Conservation (phyloP, 2,113 vertebrate species). For the Pelusios castaneus region DNA sequence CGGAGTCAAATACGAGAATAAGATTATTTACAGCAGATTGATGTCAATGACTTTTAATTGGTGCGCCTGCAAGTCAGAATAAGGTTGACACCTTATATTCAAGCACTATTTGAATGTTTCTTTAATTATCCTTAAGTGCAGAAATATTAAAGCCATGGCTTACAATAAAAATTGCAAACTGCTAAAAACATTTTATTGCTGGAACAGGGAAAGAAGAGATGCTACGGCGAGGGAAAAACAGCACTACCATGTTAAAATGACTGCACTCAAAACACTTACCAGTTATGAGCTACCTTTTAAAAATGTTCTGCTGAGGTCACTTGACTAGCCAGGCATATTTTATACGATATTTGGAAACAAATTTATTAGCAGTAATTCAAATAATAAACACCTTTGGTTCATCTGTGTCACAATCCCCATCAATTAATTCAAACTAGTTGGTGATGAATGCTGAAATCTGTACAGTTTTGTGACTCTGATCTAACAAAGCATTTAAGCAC, state of each 20-base stretch:
- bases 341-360: background rate
- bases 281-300: background rate
- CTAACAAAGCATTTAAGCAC: conserved; percentile 41
- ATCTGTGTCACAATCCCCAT: background rate
- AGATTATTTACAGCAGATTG: conserved; percentile 22
- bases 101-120: conserved; percentile 49
- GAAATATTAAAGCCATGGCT: conserved; percentile 37
- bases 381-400: rapidly evolving
- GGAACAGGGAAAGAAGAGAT: background rate
- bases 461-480: conserved; percentile 4
- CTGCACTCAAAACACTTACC: background rate
- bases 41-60: conserved; percentile 31
- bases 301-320: background rate
- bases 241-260: background rate
- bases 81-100: conserved; percentile 4
- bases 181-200: background rate
- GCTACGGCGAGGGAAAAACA: background rate
- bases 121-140: conserved; percentile 29
- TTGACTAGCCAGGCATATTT: background rate
- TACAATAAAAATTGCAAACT: conserved; percentile 18
- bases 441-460: background rate
- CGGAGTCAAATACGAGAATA: conserved; percentile 21
- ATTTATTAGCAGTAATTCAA: background rate
- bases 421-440: conserved; percentile 23
- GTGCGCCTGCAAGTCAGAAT: background rate